phyloP scores from a whole-genome alignment of 1,140 invertebrate genomes.

The Danaus melanippus region DNA sequence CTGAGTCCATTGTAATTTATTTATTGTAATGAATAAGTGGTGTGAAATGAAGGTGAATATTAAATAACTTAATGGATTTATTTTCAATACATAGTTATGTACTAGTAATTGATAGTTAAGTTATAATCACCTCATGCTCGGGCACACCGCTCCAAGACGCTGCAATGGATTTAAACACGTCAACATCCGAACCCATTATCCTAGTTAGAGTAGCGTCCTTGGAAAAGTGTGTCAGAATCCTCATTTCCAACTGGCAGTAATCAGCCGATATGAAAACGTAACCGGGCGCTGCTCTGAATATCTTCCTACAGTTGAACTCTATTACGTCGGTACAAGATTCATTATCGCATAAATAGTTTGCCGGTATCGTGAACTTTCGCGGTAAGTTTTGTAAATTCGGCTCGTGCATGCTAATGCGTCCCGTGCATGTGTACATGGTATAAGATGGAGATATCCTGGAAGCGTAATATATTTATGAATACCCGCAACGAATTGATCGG shows the following conservation, averaged over 20 bases:
- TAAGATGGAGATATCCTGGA: conserved; percentile 83
- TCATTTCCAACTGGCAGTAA: conserved; percentile 95
- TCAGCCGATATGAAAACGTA: conserved; percentile 89
- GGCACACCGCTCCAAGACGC: conserved; percentile 83
- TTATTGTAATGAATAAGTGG: too few species aligned
- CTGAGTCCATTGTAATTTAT: too few species aligned
- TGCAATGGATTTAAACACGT: conserved; percentile 92
- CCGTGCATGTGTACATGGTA: conserved; percentile 87
- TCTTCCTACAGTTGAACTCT: conserved; percentile 76
- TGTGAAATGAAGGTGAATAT: too few species aligned
- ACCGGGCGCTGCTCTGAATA: conserved; percentile 77
- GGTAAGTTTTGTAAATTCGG: conserved; percentile 95
- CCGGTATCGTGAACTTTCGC: conserved; percentile 81
- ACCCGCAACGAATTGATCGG: neutral
- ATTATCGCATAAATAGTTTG: conserved; percentile 47
- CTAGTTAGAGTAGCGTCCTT: conserved; percentile 80
- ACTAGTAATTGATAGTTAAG: too few species aligned
- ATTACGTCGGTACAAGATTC: conserved; percentile 49
- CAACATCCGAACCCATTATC: conserved; percentile 81
- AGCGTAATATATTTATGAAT: conserved; percentile 36
- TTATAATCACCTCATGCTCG: conserved; percentile 73
- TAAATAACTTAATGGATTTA: too few species aligned
- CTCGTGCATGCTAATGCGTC: conserved; percentile 91
- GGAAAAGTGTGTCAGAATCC: conserved; percentile 93
- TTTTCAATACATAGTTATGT: too few species aligned